Evolutionary conservation across 2,888 invertebrate genomes (phyloP).

Genomic region (Disparrhopalites patrizii): DNA sequence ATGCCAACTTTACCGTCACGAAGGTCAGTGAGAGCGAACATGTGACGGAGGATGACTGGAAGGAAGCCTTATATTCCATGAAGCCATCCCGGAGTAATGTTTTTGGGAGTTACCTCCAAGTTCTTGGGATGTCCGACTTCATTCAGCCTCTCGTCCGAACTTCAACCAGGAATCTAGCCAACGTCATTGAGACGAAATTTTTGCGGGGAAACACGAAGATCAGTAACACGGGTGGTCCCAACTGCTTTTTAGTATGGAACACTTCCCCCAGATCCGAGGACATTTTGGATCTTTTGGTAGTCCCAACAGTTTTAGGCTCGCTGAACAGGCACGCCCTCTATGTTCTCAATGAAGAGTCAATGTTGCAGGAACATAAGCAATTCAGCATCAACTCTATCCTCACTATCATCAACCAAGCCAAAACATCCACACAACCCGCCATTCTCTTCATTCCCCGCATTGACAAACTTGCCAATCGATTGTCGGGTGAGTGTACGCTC

Average conservation of each 20-base stretch:
- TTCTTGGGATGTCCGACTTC: conserved; percentile 2
- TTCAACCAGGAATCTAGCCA: neutral
- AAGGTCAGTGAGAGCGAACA: neutral
- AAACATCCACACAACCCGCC: conserved; percentile 2
- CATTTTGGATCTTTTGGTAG: conserved; percentile 19
- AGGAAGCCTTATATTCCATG: conserved; percentile 25
- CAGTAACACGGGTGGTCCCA: conserved; percentile 5
- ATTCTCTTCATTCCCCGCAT: conserved; percentile 32
- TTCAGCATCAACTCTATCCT: conserved; percentile 9
- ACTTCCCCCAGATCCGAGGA: neutral
- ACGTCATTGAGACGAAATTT: neutral
- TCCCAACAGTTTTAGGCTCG: conserved; percentile 15
- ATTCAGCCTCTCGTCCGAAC: conserved; percentile 13
- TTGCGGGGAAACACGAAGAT: neutral
- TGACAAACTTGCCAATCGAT: conserved; percentile 18
- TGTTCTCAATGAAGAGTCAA: conserved; percentile 21
- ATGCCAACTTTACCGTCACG: conserved; percentile 3
- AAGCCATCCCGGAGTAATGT: conserved; percentile 31
- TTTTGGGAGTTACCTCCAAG: conserved; percentile 31
- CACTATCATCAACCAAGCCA: conserved; percentile 26
- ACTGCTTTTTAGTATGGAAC: conserved; percentile 17
- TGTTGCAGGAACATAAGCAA: neutral
- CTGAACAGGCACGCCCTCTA: conserved; percentile 16
- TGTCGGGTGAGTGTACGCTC: neutral
- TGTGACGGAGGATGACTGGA: conserved; percentile 33